Percentiles rank a stretch among this genome's conserved stretches.
These are phyloP conservation scores for Coturnix japonica DNA, from an alignment of 2,113 vertebrate species.

Conservation along the genomic window DNA sequence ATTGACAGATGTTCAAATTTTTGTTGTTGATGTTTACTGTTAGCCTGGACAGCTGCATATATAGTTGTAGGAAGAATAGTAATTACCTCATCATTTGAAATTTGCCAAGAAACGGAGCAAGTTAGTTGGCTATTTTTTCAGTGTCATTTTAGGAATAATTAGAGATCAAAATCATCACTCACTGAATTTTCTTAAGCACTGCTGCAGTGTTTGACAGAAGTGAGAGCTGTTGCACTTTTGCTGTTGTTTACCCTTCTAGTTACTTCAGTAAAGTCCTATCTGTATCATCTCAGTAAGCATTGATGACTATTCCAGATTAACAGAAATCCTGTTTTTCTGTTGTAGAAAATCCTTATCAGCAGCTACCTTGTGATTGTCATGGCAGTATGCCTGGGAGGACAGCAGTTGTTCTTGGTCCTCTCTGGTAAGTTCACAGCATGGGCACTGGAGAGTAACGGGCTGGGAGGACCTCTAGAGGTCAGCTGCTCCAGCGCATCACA, in stretches of 20 bases:
- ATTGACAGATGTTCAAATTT: background rate
- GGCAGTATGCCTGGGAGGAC: constrained; percentile 95
- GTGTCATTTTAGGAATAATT: background rate
- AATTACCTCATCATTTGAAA: background rate
- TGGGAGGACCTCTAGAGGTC: background rate
- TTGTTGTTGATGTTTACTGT: background rate
- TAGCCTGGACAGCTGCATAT: background rate
- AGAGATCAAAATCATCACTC: background rate
- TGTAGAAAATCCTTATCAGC: constrained; percentile 87
- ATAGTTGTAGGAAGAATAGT: background rate
- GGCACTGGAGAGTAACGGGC: background rate
- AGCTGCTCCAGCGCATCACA: background rate
- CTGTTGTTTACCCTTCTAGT: background rate
- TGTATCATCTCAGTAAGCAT: background rate
- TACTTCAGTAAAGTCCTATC: background rate
- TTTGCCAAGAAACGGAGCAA: background rate
- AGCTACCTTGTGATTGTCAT: constrained; percentile 92
- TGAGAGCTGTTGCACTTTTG: background rate
- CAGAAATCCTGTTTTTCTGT: background rate
- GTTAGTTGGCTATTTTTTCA: background rate
- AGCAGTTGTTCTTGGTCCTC: constrained; percentile 90
- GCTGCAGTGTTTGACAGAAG: background rate
- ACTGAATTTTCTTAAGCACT: background rate
- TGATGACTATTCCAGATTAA: background rate
- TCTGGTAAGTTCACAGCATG: constrained; percentile 84